Conservation (phyloP, 2,113 vertebrate genomes). For the Lampris incognitus region DNA sequence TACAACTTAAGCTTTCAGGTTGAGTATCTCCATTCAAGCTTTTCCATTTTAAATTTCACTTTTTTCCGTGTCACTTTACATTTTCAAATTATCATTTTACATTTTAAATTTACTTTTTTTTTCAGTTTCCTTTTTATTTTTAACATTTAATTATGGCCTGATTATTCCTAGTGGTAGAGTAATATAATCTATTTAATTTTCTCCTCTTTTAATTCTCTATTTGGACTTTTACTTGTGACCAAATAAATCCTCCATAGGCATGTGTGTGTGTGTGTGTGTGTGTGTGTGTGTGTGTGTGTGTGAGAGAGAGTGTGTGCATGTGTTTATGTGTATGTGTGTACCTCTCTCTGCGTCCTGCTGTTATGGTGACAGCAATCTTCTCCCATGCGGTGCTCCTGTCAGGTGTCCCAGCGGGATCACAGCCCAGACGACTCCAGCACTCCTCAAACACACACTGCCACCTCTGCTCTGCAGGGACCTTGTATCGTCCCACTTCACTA, state of each 20-base stretch:
- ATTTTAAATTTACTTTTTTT: no score
- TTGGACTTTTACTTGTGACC: no score
- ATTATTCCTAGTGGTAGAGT: no score
- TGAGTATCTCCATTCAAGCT: no score
- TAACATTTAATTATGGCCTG: no score
- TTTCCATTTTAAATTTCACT: no score
- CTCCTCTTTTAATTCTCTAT: not conserved
- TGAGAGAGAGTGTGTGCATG: no score
- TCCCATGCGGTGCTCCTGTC: constrained; percentile 91
- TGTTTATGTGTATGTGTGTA: constrained; percentile 52
- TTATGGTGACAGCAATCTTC: constrained; percentile 92
- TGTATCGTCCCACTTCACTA: constrained; percentile 86
- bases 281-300: not conserved
- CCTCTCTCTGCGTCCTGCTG: constrained; percentile 88
- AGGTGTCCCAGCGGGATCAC: constrained; percentile 84
- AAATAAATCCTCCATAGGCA: no score
- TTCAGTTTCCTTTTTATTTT: no score
- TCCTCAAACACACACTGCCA: constrained; percentile 95
- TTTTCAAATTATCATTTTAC: no score
- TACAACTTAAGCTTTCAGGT: no score
- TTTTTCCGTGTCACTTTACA: no score
- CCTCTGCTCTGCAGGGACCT: constrained; percentile 88
- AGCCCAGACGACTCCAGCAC: constrained; percentile 93
- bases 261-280: not conserved
- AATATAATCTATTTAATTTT: not conserved